Base-by-base conservation (phyloP, 2,113 vertebrate genomes). In the Cottus gobio region DNA sequence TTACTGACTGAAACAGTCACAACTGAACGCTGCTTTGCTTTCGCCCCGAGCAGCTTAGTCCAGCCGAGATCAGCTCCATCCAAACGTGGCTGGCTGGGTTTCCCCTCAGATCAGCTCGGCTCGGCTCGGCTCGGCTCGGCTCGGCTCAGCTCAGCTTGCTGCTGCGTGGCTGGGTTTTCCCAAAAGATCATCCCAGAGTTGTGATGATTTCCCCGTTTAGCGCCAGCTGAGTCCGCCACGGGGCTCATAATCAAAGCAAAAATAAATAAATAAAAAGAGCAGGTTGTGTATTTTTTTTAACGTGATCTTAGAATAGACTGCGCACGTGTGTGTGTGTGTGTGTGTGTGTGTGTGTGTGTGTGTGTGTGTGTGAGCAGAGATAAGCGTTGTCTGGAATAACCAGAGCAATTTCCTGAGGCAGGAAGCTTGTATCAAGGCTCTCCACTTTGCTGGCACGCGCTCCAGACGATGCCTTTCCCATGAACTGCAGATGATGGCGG, bases 1-100 rank as follows among this genome's bases (percentile, higher is more conserved):
- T 93, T 91, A 91, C 75, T 70, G 76, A 88, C 81, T 90, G 82
- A 88, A 85, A 83, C 66, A 50, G 69, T 60, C 60, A 52, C 77
- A 67, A 63, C 65, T 39, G 18, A 74, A 62, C 52, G 70, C 79
- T 85, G 48, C 68, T 66, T 65, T 28, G 66, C 82, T 4, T 79
- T 66, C 20, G 7, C 22, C 57, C 52, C 26, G 74, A 79, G 84
- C 68, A 30, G 77, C 79, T 72, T n/a, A 70, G 68, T 42, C 75
- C 71, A 78, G 75, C 80, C 75, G 22, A 64, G 83, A 71, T 63
- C 67, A 63, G 63, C 72, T 66, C 31, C 2, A 72, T 82, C 61
- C 88, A 62, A 60, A 77, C 57, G 0, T 22, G 28, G 56, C 61
- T 54, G 71, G 64, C 66, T 64, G 67, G 31, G 36, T 54, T 64